Evolutionary conservation across 1,140 invertebrate genomes (phyloP).

Genomic region (Cotesia vestalis): DNA sequence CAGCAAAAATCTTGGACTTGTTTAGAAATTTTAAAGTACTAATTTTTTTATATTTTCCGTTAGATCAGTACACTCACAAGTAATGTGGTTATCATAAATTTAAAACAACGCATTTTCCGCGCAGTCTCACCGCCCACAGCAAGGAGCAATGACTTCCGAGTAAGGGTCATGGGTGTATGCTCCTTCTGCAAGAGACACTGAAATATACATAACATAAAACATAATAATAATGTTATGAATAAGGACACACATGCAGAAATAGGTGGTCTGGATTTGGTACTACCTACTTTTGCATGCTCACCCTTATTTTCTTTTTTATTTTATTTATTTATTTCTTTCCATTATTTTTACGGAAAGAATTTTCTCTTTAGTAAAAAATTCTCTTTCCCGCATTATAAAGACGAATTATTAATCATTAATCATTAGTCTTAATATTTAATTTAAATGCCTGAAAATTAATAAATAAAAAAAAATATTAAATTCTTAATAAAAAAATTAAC

Average conservation of each 20-base stretch:
- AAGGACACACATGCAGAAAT: not conserved
- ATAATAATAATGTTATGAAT: constrained; percentile 3
- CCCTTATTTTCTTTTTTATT: constrained; percentile 5
- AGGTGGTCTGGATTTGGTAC: not conserved
- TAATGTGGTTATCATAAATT: constrained; percentile 3
- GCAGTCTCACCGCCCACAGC: constrained; percentile 2
- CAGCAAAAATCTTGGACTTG: not conserved
- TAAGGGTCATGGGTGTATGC: too few species aligned
- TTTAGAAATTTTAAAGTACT: not conserved
- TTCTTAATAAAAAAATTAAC: too few species aligned
- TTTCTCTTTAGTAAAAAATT: constrained; percentile 1
- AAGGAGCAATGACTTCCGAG: not conserved
- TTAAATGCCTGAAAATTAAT: too few species aligned
- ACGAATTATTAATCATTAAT: too few species aligned
- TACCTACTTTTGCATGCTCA: not conserved
- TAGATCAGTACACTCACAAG: not conserved
- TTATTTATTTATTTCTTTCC: too few species aligned
- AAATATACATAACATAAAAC: not conserved
- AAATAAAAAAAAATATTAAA: too few species aligned
- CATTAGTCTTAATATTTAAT: too few species aligned
- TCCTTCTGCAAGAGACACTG: constrained; percentile 2
- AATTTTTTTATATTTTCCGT: not conserved
- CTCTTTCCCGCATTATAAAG: not conserved
- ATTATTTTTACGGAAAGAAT: not conserved
- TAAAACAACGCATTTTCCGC: constrained; percentile 6